Base-by-base conservation (phyloP, 1,140 invertebrate genomes). In the Cotesia chilonis region DNA sequence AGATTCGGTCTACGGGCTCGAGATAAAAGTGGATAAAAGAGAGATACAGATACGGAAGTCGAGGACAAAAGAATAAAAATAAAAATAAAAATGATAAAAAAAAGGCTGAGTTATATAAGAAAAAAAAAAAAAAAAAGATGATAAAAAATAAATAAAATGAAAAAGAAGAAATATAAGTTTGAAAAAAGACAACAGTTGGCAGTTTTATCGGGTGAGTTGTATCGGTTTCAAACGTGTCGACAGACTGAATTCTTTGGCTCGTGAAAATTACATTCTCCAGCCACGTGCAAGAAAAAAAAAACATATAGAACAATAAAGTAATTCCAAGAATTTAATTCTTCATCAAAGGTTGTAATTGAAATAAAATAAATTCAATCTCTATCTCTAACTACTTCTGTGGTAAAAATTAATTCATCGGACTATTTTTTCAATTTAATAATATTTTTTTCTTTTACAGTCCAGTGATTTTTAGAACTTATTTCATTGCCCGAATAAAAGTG, bases 191-290 rank as follows among this genome's bases (percentile, higher is more conserved):
- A 47, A 70, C 51, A 47, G 68, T 60, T 28, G 52, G 69, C 70
- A 75, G 73, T 81, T 82, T 79, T 78, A 81, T 81, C 79, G 73
- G 72, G 63, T 75, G 77, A 79, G 81, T 82, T 80, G 78, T 82
- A 82, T 83, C 79, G 77, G 75, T 79, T 75, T 80, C 76, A 75
- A 78, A 81, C 78, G 80, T 80, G 81, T 77, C 72, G 72, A 72
- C 63, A 74, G 74, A 76, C 68, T 73, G 81, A 74, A 82, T 82
- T 82, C 76, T 76, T 77, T 73, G 72, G 67, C 70, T 67, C 57
- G 71, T 76, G 76, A 78, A 83, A 83, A 84, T 84, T 84, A 82
- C 79, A 84, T 83, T 84, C 77, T 76, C 75, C 71, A 74, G 72
- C 35, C 7, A 12, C 36, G 14, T 55, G 66, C 61, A 51, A 36